These are phyloP conservation scores for Bostrychus sinensis DNA, from an alignment of 2,113 vertebrate genomes.

Conservation along the genomic window DNA sequence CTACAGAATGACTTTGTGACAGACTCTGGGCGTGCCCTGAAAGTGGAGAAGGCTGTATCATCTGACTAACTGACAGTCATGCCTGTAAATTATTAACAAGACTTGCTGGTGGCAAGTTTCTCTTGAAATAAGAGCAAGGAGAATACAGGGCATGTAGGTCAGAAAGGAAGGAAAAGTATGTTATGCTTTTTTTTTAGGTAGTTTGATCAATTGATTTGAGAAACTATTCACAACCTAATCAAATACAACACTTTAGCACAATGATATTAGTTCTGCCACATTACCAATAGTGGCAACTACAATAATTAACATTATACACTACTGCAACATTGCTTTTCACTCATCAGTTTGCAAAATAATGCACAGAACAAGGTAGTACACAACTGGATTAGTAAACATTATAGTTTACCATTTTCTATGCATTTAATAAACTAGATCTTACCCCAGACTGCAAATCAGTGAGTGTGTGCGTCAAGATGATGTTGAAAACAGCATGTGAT, in stretches of 20 bases:
- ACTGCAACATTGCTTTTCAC: not conserved
- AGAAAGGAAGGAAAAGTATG: constrained; percentile 32
- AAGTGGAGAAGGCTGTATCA: constrained; percentile 59
- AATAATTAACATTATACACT: not conserved
- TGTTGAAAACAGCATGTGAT: constrained; percentile 96
- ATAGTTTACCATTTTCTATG: not conserved
- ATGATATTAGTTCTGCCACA: too few species aligned
- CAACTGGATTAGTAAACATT: too few species aligned
- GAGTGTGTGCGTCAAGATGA: constrained; percentile 95
- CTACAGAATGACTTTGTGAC: constrained; percentile 27
- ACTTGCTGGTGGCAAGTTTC: constrained; percentile 23
- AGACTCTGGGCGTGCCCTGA: constrained; percentile 44
- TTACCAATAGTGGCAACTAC: not conserved
- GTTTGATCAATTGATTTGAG: constrained; percentile 5
- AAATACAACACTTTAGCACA: too few species aligned
- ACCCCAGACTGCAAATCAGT: constrained; percentile 92
- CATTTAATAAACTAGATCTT: constrained; percentile 48
- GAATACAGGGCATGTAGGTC: constrained; percentile 46
- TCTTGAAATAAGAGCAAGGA: constrained; percentile 45
- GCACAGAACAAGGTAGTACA: too few species aligned
- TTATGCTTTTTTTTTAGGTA: constrained; percentile 12
- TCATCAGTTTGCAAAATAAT: too few species aligned
- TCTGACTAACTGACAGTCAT: constrained; percentile 60
- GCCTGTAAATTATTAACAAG: constrained; percentile 69
- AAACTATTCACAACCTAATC: not conserved